Base-by-base conservation (phyloP, 2,888 invertebrate species). In the Dasysyrphus albostriatus region DNA sequence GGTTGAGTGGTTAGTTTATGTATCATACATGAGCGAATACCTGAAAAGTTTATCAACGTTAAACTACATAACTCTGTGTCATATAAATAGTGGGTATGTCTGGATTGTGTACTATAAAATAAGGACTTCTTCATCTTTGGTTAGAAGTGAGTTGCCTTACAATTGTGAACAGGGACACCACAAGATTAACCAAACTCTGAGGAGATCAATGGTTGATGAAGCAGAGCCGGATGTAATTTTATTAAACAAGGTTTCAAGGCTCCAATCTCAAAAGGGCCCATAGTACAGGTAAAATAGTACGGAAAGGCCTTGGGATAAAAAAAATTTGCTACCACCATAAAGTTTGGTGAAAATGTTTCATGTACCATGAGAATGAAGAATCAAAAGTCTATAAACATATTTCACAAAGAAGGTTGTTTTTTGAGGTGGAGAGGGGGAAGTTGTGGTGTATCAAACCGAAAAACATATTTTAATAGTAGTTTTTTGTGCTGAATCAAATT, bases 1-100 rank as follows among this genome's bases (percentile, higher is more conserved):
- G 61, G 80, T 61, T 75, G 61, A 61, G 67, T 59, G 75, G 58
- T 51, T 80, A 59, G 74, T 74, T 74, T 74, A 80, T 80, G 80
- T 80, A 34, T 67, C 75, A 74, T 51, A 80, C 67, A 67, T 47
- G 80, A 75, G 67, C 29, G 74, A 59, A 32, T 51, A 69, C 51
- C 58, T 49, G 58, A n/a, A 80, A 80, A 74, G 42, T 74, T 80
- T 61, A 61, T 44, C 67, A 32, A 16, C 58, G 67, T 42, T 44
- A 32, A 67, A 80, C 59, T 58, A 69, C 76, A 56, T 32, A 56
- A 32, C 56, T 32, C 56, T 34, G 34, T 56, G 56, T 34, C 32
- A 32, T 24, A 24, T 3, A 24, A 2, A n/a, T n/a, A n/a, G n/a
- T n/a, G n/a, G n/a, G n/a, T 56, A 34, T 32, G 32, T 56, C 56